Base-by-base conservation (phyloP, 2,113 vertebrate species). In the Hystrix brachyura region DNA sequence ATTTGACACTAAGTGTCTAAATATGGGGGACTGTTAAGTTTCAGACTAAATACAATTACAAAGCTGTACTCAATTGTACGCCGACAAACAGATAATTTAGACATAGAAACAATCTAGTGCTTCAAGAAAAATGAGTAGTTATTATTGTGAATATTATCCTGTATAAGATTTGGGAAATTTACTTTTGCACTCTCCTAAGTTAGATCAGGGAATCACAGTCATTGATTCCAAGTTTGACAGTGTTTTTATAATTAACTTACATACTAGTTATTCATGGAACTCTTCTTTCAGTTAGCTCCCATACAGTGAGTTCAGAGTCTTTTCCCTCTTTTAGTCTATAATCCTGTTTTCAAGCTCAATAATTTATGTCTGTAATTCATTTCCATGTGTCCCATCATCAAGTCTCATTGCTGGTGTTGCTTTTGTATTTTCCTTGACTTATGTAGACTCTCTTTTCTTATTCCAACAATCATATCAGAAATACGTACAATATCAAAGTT, bases 241-340 rank as follows among this genome's bases (percentile, higher is more conserved):
- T 48, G 18, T 62, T 94, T 96, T 88, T 71, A n/a, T 48, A 93
- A 86, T 76, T 87, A 94, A 76, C 64, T 90, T 94, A 85, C 60
- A 64, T 76, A 64, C 80, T 46, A 85, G 32, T 78, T 79, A 80
- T 80, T 92, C 29, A 67, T 87, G 74, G 76, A 92, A 74, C 25
- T 78, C 60, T 83, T 82, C 12, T 98, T 88, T 95, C 96, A 95
- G 88, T 97, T 89, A 97, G 64, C 91, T 79, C 67, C 85, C 65
- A 94, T 67, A 25, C 27, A 7, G 17, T 60, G 29, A 53, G 3
- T 38, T 62, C 6, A 25, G 2, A 67, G 32, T 78, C 0, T 7
- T 32, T 69, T 57, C 17, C 21, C 34, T 21, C 12, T 62, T 90
- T n/a, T 83, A 78, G 43, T 95, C 27, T 84, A n/a, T 48, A 65